Evolutionary conservation across 2,113 vertebrate species (phyloP).

Genomic region (Pangasianodon gigas): DNA sequence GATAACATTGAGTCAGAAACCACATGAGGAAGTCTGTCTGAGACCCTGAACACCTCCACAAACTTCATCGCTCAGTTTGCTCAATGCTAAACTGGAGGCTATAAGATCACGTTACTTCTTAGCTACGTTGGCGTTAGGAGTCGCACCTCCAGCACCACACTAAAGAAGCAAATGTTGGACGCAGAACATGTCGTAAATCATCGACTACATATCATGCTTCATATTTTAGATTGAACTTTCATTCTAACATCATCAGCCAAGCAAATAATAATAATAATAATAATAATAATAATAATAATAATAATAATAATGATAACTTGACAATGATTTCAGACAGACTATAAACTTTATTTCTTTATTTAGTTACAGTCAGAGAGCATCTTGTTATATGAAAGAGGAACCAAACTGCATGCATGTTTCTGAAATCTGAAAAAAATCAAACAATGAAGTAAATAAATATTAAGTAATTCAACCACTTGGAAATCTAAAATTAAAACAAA

Average conservation of each 20-base stretch:
- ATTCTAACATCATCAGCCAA: background rate
- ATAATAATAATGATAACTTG: background rate
- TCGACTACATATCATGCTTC: background rate
- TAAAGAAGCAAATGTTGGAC: background rate
- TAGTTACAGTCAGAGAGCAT: background rate
- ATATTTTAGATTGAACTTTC: background rate
- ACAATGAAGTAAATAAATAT: background rate
- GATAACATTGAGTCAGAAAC: too few relatives aligned
- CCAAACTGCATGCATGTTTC: background rate
- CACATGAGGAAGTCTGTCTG: too few relatives aligned
- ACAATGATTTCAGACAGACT: background rate
- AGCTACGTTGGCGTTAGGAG: background rate
- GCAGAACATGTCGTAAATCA: background rate
- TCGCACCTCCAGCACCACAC: background rate
- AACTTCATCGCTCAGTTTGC: background rate
- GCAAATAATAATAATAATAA: background rate
- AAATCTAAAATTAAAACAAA: background rate
- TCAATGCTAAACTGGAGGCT: background rate
- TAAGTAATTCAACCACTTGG: too few relatives aligned
- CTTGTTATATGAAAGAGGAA: background rate
- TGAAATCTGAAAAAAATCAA: background rate
- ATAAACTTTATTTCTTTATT: background rate
- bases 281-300: background rate
- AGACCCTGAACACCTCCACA: too few relatives aligned
- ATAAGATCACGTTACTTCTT: background rate